Evolutionary conservation across 2,797 vertebrate genomes (phyloP), one percentile per base, ranked within the genome.

Genomic region (Falco cherrug): DNA sequence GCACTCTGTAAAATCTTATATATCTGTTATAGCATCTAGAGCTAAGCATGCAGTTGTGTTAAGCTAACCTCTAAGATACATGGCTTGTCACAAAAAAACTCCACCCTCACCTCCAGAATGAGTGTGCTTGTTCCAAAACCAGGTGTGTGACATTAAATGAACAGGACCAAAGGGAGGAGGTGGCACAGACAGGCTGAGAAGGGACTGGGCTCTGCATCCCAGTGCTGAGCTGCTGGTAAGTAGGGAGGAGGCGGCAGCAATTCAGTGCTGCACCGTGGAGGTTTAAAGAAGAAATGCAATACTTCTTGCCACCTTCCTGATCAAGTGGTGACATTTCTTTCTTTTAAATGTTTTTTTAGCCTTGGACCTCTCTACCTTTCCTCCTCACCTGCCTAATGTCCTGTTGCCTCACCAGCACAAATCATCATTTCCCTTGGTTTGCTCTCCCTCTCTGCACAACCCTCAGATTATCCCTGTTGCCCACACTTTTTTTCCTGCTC

Each of bases 381-480:
- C 56, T n/a, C 20, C 15, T 70, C 51, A 28, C 16, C 8, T 31
- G 17, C 6, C 15, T 1, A 0, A 33, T 12, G 5, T 50, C n/a
- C 20, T 13, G 2, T 31, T 63, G 16, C 24, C 16, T 47, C 31
- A 41, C 10, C 16, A 48, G 31, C 21, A n/a, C 61, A 77, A 45
- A 59, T 22, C 12, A 25, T 48, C 43, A 16, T 12, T 77, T n/a
- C 28, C 16, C n/a, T 57, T 0, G 0, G 10, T 24, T 69, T 43
- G 6, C 20, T 78, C 25, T 56, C 28, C 28, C 9, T 82, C n/a
- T 17, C 35, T 33, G 7, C 59, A 60, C 13, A 64, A 13, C 11
- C 24, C 16, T 17, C 41, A 45, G 29, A 14, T 64, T 28, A 16
- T 33, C 14, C n/a, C n/a, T 35, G 5, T 24, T 56, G 28, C 11